Percentiles rank a stretch among this genome's conserved stretches.
Conservation (phyloP, 1,140 invertebrate genomes). For the Cydia strobilella region DNA sequence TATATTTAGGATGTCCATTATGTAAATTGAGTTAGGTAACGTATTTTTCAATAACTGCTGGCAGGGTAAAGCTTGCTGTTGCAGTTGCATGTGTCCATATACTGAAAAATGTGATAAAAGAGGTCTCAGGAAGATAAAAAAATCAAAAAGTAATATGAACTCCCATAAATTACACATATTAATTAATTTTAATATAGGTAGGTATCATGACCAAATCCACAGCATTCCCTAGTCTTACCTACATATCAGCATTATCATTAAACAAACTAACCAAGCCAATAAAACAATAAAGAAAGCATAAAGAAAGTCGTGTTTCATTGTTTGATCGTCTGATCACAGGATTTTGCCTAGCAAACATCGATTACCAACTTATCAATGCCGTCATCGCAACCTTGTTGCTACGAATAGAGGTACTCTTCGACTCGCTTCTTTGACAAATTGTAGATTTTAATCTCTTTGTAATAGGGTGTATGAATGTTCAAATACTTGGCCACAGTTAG, state of each 20-base stretch:
- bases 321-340: background rate
- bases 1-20: background rate
- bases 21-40: no score
- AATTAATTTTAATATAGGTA: no score
- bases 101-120: no score
- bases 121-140: no score
- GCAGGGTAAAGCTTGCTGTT: background rate
- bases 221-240: background rate
- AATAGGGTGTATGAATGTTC: background rate
- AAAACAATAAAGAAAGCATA: conserved; percentile 9
- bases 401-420: background rate
- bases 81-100: no score
- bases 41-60: background rate
- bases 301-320: conserved; percentile 11
- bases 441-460: background rate
- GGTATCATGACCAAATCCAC: background rate
- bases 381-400: background rate
- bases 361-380: background rate
- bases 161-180: no score
- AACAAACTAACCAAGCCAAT: background rate
- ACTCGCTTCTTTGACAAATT: background rate
- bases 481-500: background rate
- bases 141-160: no score
- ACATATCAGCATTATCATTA: background rate
- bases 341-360: background rate